phyloP scores from a whole-genome alignment of 2,888 invertebrate species.

The Myopa tessellatipennis region DNA sequence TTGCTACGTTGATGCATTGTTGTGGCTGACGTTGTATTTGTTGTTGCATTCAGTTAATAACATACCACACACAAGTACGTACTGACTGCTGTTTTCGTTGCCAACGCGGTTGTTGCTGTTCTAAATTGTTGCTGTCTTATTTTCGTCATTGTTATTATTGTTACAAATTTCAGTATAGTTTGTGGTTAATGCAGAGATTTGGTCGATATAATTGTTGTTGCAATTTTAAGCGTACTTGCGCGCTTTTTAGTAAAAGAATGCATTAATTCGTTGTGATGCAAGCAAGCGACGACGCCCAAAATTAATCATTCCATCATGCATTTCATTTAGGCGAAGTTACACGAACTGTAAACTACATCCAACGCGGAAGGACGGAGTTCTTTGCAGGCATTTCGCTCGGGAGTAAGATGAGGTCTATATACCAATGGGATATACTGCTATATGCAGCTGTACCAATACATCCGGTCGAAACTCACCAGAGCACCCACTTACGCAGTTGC shows the following conservation, averaged over 20 bases:
- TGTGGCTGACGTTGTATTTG: not conserved
- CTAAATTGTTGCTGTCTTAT: conserved; percentile 4
- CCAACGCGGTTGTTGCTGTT: not conserved
- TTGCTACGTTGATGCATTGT: not conserved
- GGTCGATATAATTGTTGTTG: not conserved
- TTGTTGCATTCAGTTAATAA: conserved; percentile 17
- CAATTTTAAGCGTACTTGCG: no score
- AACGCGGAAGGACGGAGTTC: no score
- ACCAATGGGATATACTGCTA: no score
- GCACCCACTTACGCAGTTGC: no score
- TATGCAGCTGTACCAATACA: no score
- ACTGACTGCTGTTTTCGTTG: conserved; percentile 16
- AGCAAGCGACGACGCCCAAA: not conserved
- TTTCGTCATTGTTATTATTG: conserved; percentile 14
- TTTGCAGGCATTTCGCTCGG: no score
- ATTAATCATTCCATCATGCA: not conserved
- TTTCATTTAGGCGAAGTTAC: no score
- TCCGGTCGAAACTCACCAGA: no score
- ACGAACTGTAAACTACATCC: no score
- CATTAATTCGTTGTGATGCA: not conserved
- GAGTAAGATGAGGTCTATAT: no score
- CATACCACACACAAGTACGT: not conserved
- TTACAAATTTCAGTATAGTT: not conserved
- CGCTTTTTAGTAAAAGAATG: no score
- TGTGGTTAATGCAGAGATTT: conserved; percentile 15